Base-by-base conservation (phyloP, 2,113 vertebrate genomes). In the Gobio gobio region DNA sequence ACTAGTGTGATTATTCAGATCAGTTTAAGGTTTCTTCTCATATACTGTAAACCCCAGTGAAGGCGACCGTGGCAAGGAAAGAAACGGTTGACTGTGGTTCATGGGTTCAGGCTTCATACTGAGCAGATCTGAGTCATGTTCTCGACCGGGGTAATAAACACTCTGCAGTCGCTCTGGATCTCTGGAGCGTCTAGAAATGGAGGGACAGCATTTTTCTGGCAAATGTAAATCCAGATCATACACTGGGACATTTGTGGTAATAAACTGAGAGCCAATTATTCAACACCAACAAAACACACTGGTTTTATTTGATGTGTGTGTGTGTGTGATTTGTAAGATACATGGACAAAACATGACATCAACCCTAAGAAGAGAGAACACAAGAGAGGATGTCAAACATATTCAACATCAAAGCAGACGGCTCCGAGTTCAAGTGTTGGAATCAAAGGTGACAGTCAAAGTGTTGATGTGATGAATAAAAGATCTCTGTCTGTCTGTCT, bases 381-480 rank as follows among this genome's bases (percentile, higher is more conserved):
- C 33, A 68, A 68, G 64, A 40, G 40, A 20, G 64, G 16, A 68
- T 40, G 64, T 68, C 33, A 40, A 68, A 68, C 33, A 40, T 20
- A 68, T 40, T 68, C 33, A 4, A 20, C 18, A 68, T 68, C 33
- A 68, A 68, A 68, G 33, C 3, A 0, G 66, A 43, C 1, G 68
- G 20, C 36, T 72, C 36, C 2, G 36, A 22, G 20, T 70, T 70
- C 18, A 40, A 40, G 33, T 3, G 16, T 70, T 43, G 66, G 20
- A n/a, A 70, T 70, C 36, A 70, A 70, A 70, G 66, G 33, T 70
- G 7, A 20, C 20, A 72, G 20, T 43, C 20, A 22, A 72, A 72
- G 68, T 43, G 36, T 10, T 72, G 36, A 72, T 43, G 68, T 43
- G 68, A 72, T 72, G 4, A 72, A 72, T 43, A 72, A 72, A 72